A percentile compares a stretch with the other conserved stretches of the same genome.
Conservation (phyloP, 2,888 invertebrate species). For the Tiphia femorata region DNA sequence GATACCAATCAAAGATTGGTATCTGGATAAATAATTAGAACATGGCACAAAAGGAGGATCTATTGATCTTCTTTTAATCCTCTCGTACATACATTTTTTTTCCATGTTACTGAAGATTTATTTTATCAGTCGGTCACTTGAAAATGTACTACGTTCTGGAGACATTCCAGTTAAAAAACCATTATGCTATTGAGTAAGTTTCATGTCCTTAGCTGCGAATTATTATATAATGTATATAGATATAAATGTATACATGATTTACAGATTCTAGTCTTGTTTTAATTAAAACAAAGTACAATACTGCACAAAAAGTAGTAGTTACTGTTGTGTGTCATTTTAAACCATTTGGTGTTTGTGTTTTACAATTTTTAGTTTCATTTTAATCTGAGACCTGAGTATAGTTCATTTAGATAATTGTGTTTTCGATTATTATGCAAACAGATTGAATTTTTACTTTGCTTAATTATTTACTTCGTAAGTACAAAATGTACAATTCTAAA, state of each 20-base stretch:
- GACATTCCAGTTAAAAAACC: slow-evolving; percentile 34
- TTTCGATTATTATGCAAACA: no score
- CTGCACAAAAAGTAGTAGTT: no score
- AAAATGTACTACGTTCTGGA: slow-evolving; percentile 19
- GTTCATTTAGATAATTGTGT: no score
- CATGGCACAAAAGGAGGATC: slow-evolving; percentile 22
- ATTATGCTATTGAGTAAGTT: slow-evolving; percentile 34
- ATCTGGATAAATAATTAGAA: slow-evolving; percentile 19
- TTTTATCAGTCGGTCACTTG: background rate
- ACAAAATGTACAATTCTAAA: slow-evolving; percentile 22
- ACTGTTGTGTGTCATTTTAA: no score
- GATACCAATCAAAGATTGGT: slow-evolving; percentile 15
- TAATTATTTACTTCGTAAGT: slow-evolving; percentile 19
- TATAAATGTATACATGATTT: no score
- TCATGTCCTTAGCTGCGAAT: slow-evolving; percentile 23
- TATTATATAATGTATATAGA: no score
- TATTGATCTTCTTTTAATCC: slow-evolving; percentile 35
- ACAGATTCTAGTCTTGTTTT: no score
- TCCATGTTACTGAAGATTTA: background rate
- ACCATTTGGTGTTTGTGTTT: no score
- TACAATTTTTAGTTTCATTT: no score
- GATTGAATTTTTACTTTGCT: no score
- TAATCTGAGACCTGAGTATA: no score
- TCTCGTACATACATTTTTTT: slow-evolving; percentile 35
- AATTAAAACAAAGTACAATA: no score